A percentile compares a stretch with the other conserved stretches of the same genome.
Evolutionary conservation across 2,888 invertebrate species (phyloP).

Genomic region (Lutraria lutraria): DNA sequence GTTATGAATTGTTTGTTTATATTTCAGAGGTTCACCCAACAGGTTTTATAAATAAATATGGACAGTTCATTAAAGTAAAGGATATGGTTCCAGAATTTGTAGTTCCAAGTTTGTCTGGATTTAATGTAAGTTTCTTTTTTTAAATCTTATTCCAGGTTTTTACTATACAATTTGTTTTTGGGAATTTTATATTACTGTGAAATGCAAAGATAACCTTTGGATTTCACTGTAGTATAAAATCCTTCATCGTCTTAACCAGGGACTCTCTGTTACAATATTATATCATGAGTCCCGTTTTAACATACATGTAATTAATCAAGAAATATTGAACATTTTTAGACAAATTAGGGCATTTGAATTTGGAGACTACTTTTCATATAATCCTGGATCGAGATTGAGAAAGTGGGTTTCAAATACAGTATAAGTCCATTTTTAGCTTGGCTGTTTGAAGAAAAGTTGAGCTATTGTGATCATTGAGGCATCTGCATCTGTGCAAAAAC

Average conservation of each 20-base stretch:
- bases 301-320: no score
- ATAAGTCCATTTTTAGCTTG: no score
- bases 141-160: neutral
- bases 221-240: no score
- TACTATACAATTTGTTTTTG: neutral
- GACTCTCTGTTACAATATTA: no score
- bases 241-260: no score
- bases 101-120: slow-evolving; percentile 95
- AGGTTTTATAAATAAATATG: slow-evolving; percentile 73
- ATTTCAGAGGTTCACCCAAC: slow-evolving; percentile 75
- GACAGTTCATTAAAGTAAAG: slow-evolving; percentile 88
- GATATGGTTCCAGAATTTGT: slow-evolving; percentile 97
- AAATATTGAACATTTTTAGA: neutral
- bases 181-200: neutral
- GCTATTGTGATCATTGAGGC: no score
- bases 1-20: no score
- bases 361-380: neutral
- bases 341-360: neutral
- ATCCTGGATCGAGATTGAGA: neutral
- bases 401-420: no score
- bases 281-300: no score
- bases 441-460: no score
- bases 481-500: no score
- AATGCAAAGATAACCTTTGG: no score
- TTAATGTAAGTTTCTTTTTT: slow-evolving; percentile 88